Conservation (phyloP, 1,140 invertebrate genomes). For the Leptoteleia sp. region DNA sequence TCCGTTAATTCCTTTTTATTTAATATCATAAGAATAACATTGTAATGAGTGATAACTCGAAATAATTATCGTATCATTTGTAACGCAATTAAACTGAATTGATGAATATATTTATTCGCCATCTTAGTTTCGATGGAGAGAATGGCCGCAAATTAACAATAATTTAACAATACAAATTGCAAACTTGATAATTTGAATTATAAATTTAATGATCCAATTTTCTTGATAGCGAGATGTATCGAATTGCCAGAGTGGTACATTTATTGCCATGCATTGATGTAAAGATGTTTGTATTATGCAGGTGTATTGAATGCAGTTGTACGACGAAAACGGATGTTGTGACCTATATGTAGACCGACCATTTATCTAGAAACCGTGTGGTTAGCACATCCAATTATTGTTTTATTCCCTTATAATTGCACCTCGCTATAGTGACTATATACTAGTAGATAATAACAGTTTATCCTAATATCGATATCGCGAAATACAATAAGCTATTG, state of each 20-base stretch:
- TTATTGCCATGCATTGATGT: conserved; percentile 30
- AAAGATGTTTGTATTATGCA: conserved; percentile 41
- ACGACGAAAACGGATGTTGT: conserved; percentile 35
- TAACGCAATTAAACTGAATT: too few species aligned
- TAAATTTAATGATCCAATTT: not conserved
- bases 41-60: too few species aligned
- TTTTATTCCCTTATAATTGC: conserved; percentile 56
- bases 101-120: too few species aligned
- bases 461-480: conserved; percentile 46
- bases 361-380: conserved; percentile 45
- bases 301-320: conserved; percentile 23
- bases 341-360: conserved; percentile 31
- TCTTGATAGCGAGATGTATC: conserved; percentile 20
- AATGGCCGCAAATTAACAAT: too few species aligned
- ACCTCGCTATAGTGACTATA: conserved; percentile 22
- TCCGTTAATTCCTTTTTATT: too few species aligned
- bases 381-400: conserved; percentile 52
- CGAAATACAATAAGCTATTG: conserved; percentile 34
- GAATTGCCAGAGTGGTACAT: conserved; percentile 16
- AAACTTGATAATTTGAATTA: not conserved
- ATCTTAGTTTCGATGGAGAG: too few species aligned
- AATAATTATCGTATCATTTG: too few species aligned
- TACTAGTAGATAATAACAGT: conserved; percentile 41
- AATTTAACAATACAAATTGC: too few species aligned
- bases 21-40: too few species aligned